phyloP scores from a whole-genome alignment of 2,797 vertebrate species.

The Eulemur coronatus region DNA sequence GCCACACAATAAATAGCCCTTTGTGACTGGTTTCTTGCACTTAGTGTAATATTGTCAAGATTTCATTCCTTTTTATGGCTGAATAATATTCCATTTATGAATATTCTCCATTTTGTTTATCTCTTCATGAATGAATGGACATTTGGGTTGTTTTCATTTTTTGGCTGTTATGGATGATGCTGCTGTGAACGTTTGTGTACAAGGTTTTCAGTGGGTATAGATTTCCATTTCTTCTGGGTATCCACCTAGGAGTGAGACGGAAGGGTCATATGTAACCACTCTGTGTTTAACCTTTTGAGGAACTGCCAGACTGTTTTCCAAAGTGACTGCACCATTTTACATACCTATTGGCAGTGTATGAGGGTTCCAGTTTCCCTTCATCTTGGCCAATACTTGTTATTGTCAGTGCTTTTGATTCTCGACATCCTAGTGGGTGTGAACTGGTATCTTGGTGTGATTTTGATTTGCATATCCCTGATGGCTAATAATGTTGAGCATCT shows the following conservation, averaged over 20 bases:
- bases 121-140: neutral
- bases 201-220: accelerated
- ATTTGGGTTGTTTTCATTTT: neutral
- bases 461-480: neutral
- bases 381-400: neutral
- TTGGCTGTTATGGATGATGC: neutral
- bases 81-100: neutral
- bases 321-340: neutral
- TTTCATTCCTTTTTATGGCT: neutral
- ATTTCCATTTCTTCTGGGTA: neutral
- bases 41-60: neutral
- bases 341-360: neutral
- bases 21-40: neutral
- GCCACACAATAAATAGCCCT: neutral
- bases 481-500: neutral
- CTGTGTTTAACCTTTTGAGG: neutral
- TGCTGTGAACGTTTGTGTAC: neutral
- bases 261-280: neutral
- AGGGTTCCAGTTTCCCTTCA: neutral
- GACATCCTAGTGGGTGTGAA: neutral
- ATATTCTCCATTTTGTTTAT: accelerated
- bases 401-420: neutral
- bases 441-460: neutral
- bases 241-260: neutral
- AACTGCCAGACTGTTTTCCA: neutral